Evolutionary conservation across 35 echinoderm and acorn worm genomes (phyloP), one percentile per base, ranked within the genome.

Genomic region (Anneissia japonica): DNA sequence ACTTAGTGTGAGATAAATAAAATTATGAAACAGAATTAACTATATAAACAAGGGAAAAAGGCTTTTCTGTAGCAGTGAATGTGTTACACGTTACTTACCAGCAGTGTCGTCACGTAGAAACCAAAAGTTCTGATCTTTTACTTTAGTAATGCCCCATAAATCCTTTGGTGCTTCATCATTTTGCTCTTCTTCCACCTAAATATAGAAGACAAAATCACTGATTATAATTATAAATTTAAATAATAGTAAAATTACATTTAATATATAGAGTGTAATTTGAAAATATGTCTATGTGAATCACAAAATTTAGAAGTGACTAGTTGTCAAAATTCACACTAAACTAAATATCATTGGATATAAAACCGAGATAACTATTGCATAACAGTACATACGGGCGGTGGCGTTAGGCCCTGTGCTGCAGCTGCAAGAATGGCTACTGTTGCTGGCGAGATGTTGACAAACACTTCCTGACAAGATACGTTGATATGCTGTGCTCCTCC

Each of bases 91-190:
- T n/a, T n/a, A n/a, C n/a, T 64, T 64, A 64, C 51, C 51, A 64
- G n/a, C n/a, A 90, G 81, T 85, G 89, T 93, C 95, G 45, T 97
- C 85, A 35, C 84, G 81, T 36, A 98, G 39, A 84, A 98, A 98
- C 95, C 95, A 98, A 74, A 94, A 93, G 73, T 91, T 91, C 51
- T 84, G 85, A 0, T 91, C 77, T 73, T 72, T 79, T 21, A 98
- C 35, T 64, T 85, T 76, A 46, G 93, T 86, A 32, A 87, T 83
- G 35, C 76, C 82, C 91, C 95, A 94, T 0, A 94, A 38, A 83
- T 93, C 86, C 13, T 89, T 77, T 34, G 89, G 79, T 36, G 90
- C 85, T 2, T 74, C 79, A 35, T 72, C 92, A 36, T 86, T 84
- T 41, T 85, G 86, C 56, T 92, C 77, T 34, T 93, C 84, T 46